These are phyloP conservation scores for Gymnothorax reevesii DNA, from an alignment of 2,797 vertebrate genomes.

Conservation along the genomic window DNA sequence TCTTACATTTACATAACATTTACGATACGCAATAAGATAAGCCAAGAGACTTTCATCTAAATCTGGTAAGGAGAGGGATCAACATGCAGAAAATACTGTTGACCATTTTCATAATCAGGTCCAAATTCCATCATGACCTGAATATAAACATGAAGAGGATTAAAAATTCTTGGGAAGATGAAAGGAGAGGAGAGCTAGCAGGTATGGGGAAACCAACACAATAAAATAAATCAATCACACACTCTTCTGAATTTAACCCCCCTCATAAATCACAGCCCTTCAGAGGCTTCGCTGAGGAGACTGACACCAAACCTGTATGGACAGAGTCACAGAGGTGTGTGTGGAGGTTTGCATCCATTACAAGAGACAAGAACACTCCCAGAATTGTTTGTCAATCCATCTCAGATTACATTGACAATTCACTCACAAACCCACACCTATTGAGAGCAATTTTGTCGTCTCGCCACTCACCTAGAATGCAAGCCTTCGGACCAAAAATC, in stretches of 20 bases:
- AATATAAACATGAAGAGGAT: constrained; percentile 19
- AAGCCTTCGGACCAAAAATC: too few species aligned
- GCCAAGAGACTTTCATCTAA: background rate
- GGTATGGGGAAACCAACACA: background rate
- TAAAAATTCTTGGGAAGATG: constrained; percentile 16
- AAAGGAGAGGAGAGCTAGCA: background rate
- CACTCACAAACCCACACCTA: too few species aligned
- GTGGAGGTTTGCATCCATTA: too few species aligned
- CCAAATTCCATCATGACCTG: constrained; percentile 19
- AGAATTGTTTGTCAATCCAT: too few species aligned
- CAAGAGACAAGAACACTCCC: too few species aligned
- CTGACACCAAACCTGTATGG: background rate
- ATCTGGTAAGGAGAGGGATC: background rate
- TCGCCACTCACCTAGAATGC: too few species aligned
- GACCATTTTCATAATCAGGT: constrained; percentile 12
- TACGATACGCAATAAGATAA: background rate
- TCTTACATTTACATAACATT: background rate
- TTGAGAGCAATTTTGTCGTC: too few species aligned
- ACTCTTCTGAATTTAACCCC: background rate
- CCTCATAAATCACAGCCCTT: background rate
- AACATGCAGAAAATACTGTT: background rate
- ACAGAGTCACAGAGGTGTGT: too few species aligned
- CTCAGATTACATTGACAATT: too few species aligned
- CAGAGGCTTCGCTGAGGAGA: background rate
- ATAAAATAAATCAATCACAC: background rate